phyloP scores from a whole-genome alignment of 92 coral and sea anemone genomes.

The Palythoa heliodiscus region DNA sequence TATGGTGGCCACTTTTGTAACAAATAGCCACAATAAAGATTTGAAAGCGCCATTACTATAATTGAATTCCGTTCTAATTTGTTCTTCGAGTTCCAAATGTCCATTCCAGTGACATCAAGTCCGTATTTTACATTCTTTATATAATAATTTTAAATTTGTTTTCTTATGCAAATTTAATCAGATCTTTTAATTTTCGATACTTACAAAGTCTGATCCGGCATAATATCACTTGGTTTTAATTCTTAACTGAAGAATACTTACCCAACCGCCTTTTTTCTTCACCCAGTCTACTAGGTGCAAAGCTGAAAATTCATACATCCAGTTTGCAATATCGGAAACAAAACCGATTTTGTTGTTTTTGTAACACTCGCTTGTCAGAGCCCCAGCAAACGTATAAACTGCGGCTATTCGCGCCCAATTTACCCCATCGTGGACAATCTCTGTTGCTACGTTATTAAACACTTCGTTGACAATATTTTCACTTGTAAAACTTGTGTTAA shows the following conservation, averaged over 20 bases:
- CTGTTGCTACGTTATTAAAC: slow-evolving; percentile 74
- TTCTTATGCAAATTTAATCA: background rate
- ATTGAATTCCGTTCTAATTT: background rate
- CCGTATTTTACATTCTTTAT: background rate
- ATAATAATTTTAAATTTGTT: background rate
- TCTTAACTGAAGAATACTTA: slow-evolving; percentile 24
- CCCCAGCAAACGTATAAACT: slow-evolving; percentile 78
- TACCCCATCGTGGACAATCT: slow-evolving; percentile 81
- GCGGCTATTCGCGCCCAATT: slow-evolving; percentile 90
- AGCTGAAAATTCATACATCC: slow-evolving; percentile 91
- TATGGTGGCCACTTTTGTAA: too few relatives aligned
- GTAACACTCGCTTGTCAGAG: slow-evolving; percentile 76
- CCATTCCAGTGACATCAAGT: background rate
- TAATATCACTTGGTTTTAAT: background rate
- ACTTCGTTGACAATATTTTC: slow-evolving; percentile 81
- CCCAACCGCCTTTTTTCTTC: slow-evolving; percentile 85
- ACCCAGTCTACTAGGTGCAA: slow-evolving; percentile 83
- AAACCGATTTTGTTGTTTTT: slow-evolving; percentile 73
- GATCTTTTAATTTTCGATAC: background rate
- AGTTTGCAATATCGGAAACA: slow-evolving; percentile 69
- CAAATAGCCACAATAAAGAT: too few relatives aligned
- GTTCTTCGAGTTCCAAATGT: background rate
- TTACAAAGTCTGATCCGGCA: background rate
- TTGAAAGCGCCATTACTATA: too few relatives aligned
- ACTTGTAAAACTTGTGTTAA: slow-evolving; percentile 68